Percentiles rank a stretch among this genome's conserved stretches.
phyloP scores from a whole-genome alignment of 2,888 invertebrate species.

The Strigamia transsilvanica region DNA sequence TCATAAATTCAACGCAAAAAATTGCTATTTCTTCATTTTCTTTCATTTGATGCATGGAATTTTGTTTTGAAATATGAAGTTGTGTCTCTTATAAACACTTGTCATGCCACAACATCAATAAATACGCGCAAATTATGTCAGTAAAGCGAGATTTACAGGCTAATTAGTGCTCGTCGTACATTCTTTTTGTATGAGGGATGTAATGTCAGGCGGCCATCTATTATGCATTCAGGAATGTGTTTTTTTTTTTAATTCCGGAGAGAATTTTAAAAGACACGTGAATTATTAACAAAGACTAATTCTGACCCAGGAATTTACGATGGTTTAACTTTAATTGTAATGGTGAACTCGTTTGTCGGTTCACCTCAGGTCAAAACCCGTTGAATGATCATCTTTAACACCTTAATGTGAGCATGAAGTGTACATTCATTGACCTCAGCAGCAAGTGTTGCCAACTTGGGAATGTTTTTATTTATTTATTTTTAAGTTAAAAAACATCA shows the following conservation, averaged over 20 bases:
- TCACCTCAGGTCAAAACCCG: slow-evolving; percentile 12
- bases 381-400: slow-evolving; percentile 22
- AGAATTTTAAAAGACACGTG: background rate
- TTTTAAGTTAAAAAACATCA: background rate
- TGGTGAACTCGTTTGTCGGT: background rate
- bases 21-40: background rate
- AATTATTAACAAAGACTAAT: background rate
- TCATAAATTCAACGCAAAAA: background rate
- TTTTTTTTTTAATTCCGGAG: too few relatives aligned
- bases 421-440: background rate
- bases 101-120: too few relatives aligned
- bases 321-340: background rate
- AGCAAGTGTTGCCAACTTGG: background rate
- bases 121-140: too few relatives aligned
- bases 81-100: too few relatives aligned
- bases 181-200: too few relatives aligned
- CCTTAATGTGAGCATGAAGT: background rate
- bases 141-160: too few relatives aligned
- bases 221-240: too few relatives aligned
- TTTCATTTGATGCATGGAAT: background rate
- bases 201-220: too few relatives aligned
- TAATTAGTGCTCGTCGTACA: too few relatives aligned
- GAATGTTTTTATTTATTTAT: background rate
- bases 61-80: background rate
- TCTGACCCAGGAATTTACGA: too few relatives aligned